Evolutionary conservation across 2,888 invertebrate species (phyloP).

Genomic region (Electrophaes corylata): DNA sequence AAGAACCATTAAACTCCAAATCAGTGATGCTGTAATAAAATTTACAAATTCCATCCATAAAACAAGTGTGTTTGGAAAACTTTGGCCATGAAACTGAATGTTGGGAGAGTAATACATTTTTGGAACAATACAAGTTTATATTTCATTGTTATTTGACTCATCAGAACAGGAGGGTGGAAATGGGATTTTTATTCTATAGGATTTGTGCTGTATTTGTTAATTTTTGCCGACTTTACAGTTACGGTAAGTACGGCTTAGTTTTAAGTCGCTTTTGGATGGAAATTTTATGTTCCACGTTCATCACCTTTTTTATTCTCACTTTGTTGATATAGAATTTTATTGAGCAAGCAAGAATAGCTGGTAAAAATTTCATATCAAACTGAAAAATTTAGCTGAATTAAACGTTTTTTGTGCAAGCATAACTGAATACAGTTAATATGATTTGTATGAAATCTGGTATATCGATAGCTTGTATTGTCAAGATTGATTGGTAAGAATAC

Average conservation of each 20-base stretch:
- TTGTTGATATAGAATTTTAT: too few species aligned
- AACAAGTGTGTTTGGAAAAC: conserved; percentile 47
- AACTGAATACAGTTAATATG: too few species aligned
- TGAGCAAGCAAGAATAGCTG: too few species aligned
- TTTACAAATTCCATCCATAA: conserved; percentile 66
- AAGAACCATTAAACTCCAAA: conserved; percentile 39
- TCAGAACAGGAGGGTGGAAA: conserved; percentile 41
- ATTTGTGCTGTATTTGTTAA: conserved; percentile 26
- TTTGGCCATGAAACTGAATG: conserved; percentile 51
- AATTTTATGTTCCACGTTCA: neutral
- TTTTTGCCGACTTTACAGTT: conserved; percentile 18
- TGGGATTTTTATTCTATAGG: conserved; percentile 65
- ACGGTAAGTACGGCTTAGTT: neutral
- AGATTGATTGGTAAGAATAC: too few species aligned
- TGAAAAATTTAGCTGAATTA: too few species aligned
- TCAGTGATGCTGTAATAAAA: conserved; percentile 52
- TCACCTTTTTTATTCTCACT: neutral
- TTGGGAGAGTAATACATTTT: conserved; percentile 49
- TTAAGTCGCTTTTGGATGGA: neutral
- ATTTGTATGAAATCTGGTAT: too few species aligned
- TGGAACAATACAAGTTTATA: conserved; percentile 54
- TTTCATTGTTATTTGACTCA: conserved; percentile 53
- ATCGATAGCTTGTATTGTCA: too few species aligned
- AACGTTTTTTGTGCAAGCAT: too few species aligned
- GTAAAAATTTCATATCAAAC: too few species aligned